phyloP scores from a whole-genome alignment of 2,888 invertebrate genomes.

The Noctuana brunneofusca region DNA sequence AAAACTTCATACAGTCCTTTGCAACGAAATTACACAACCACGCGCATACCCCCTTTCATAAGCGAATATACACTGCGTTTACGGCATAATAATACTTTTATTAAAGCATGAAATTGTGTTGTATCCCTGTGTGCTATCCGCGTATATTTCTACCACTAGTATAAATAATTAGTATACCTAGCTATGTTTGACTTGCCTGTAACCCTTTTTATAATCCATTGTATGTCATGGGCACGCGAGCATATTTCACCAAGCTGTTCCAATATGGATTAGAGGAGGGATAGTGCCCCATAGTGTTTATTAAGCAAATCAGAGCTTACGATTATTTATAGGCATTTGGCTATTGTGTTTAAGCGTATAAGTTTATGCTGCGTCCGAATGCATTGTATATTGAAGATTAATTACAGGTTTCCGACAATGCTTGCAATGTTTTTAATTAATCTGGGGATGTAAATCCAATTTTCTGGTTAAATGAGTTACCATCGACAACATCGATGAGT shows the following conservation, averaged over 20 bases:
- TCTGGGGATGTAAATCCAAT: conserved; percentile 62
- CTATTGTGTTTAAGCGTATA: not conserved
- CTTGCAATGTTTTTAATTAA: conserved; percentile 57
- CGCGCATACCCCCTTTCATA: conserved; percentile 46
- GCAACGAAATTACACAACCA: conserved; percentile 51
- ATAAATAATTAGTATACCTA: no score
- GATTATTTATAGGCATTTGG: not conserved
- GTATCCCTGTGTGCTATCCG: not conserved
- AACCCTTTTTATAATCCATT: no score
- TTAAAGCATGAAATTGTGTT: conserved; percentile 14
- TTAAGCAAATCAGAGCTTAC: no score
- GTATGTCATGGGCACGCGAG: no score
- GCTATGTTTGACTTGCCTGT: no score
- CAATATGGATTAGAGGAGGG: no score
- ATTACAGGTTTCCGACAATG: conserved; percentile 44
- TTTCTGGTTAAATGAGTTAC: conserved; percentile 65
- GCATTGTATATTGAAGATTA: conserved; percentile 38
- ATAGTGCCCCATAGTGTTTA: no score
- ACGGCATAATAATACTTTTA: conserved; percentile 25
- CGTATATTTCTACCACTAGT: not conserved
- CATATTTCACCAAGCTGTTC: no score
- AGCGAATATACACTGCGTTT: conserved; percentile 46
- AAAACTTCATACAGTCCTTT: conserved; percentile 47
- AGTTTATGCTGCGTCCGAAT: conserved; percentile 16
- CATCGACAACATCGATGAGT: conserved; percentile 44